Base-by-base conservation (phyloP, 37 sponge, comb jelly and placozoan genomes). In the Spongilla lacustris region DNA sequence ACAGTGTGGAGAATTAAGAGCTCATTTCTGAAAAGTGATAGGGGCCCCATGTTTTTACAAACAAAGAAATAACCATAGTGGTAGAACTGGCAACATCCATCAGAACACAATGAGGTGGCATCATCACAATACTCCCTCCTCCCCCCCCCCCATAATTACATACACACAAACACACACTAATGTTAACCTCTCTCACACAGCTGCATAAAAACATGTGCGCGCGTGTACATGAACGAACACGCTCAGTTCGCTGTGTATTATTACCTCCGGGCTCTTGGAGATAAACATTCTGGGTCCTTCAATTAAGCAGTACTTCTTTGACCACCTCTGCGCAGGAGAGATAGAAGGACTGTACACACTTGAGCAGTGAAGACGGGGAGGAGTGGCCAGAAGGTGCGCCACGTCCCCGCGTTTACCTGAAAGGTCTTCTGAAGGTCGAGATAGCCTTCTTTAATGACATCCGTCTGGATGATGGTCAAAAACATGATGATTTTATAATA, bases 371-470 rank as follows among this genome's bases (percentile, higher is more conserved):
- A n/a, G n/a, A n/a, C n/a, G n/a, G n/a, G n/a, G n/a, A n/a, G n/a
- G n/a, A n/a, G n/a, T n/a, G n/a, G n/a, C n/a, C n/a, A n/a, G n/a
- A n/a, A n/a, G n/a, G n/a, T n/a, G n/a, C n/a, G n/a, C n/a, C n/a
- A n/a, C 37, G 17, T 29, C 30, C 74, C 4, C 24, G 10, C 33
- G 19, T 77, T 34, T 38, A 91, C 91, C 91, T 91, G 91, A 79
- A 91, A 87, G 22, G 75, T 86, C 0, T 87, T 87, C 14, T 86
- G 84, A 27, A 83, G 82, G 29, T 73, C 50, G 26, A 91, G 29
- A 36, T 82, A 91, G 78, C 88, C 91, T 70, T 86, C 73, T 48
- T 83, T 91, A 9, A 37, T 68, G 37, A 50, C 86, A 69, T 90
- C 82, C 19, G 85, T 81, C 82, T 90, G 58, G 19, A 70, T 34